Evolutionary conservation across 2,797 vertebrate species (phyloP).

Genomic region (Sebastiscus albofasciatus): DNA sequence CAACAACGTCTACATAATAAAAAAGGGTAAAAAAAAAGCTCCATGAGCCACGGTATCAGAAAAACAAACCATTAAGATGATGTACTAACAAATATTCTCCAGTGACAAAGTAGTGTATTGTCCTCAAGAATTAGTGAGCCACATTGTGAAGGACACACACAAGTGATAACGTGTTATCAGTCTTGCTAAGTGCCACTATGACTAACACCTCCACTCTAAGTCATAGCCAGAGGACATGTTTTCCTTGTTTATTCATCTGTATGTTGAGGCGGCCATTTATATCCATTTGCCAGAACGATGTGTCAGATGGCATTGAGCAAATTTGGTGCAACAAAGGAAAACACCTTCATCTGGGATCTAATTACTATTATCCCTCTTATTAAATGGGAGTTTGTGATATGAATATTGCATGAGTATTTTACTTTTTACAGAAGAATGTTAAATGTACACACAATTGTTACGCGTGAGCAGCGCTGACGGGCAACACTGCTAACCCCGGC

Average conservation of each 20-base stretch:
- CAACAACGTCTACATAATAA: neutral
- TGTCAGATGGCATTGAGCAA: slow-evolving; percentile 63
- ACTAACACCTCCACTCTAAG: slow-evolving; percentile 51
- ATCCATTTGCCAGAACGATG: slow-evolving; percentile 62
- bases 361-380: slow-evolving; percentile 72
- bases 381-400: slow-evolving; percentile 63
- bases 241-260: slow-evolving; percentile 68
- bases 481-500: neutral
- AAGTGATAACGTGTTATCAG: slow-evolving; percentile 56
- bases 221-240: slow-evolving; percentile 53
- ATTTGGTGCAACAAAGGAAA: slow-evolving; percentile 65
- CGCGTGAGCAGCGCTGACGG: neutral
- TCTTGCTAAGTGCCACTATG: slow-evolving; percentile 57
- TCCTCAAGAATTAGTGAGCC: slow-evolving; percentile 49
- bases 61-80: slow-evolving; percentile 19
- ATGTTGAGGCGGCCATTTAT: slow-evolving; percentile 62
- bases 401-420: slow-evolving; percentile 66
- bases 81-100: slow-evolving; percentile 11
- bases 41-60: neutral
- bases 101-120: slow-evolving; percentile 18
- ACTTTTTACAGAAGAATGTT: slow-evolving; percentile 26
- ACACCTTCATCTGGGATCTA: slow-evolving; percentile 64
- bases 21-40: neutral
- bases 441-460: neutral
- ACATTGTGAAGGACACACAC: slow-evolving; percentile 51